Evolutionary conservation across 2,797 vertebrate species (phyloP), one percentile per base, ranked within the genome.

Genomic region (Lithobates pipiens): DNA sequence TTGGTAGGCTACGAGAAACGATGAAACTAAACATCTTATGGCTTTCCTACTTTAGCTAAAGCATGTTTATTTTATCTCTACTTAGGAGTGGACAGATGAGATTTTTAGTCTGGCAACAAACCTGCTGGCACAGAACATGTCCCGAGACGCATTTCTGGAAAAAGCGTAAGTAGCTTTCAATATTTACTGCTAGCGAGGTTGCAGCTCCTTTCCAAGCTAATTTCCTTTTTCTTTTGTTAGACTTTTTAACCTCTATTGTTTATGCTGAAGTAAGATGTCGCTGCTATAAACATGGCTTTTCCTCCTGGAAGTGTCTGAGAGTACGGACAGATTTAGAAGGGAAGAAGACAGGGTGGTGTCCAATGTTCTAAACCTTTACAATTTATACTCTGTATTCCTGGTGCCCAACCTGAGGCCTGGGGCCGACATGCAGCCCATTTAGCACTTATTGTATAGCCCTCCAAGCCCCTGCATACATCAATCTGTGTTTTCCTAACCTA

Each of bases 21-120:
- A 84, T 87, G 77, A 89, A 87, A 90, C 84, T 3, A 18, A 78
- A 39, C 50, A 63, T 86, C 79, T 88, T 71, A 50, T 86, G 67
- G 70, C 21, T 86, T 50, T 15, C 82, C 85, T 75, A 11, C 84
- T 88, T 86, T 82, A 89, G 85, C 84, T 85, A 76, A 91, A 87
- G 57, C 71, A 87, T 86, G 83, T 88, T 46, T 89, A 84, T 88
- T 84, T 90, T 91, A 88, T 88, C 78, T 94, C 89, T 89, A 76
- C 92, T 13, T 90, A 99, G 98, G 97, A 98, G 93, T 99, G 98
- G 98, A 95, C 98, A 39, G 97, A 97, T 83, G 96, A 98, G 90
- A 95, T 99, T 90, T 99, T 99, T 93, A 97, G 92, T 90, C 92
- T 99, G 94, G 96, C 97, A 32, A 98, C 98, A 68, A 99, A 99